Percentiles rank a stretch among this genome's conserved stretches.
These are phyloP conservation scores for Tachina fera DNA, from an alignment of 2,888 invertebrate genomes.

Conservation along the genomic window DNA sequence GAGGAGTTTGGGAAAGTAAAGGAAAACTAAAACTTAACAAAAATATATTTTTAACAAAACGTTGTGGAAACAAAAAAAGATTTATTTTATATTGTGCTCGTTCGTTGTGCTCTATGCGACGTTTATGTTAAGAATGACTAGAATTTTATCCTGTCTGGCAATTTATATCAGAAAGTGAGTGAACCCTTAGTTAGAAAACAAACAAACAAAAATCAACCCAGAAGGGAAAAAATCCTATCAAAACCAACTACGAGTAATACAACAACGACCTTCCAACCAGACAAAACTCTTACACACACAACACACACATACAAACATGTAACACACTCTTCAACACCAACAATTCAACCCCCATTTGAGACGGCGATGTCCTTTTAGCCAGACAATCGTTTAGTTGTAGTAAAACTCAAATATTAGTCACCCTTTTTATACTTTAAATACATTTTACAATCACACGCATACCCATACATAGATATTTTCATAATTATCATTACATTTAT, in stretches of 20 bases:
- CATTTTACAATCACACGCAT: slow-evolving; percentile 32
- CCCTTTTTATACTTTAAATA: slow-evolving; percentile 78
- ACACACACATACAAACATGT: not conserved
- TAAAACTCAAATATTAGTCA: slow-evolving; percentile 79
- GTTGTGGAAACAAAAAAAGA: slow-evolving; percentile 71
- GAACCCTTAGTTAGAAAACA: slow-evolving; percentile 69
- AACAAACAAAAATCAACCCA: slow-evolving; percentile 45
- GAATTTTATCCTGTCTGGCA: slow-evolving; percentile 79
- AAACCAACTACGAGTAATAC: slow-evolving; percentile 67
- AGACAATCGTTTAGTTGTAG: slow-evolving; percentile 63
- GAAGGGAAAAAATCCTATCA: slow-evolving; percentile 68
- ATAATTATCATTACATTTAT: slow-evolving; percentile 63
- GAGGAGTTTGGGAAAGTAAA: slow-evolving; percentile 18
- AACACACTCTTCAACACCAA: slow-evolving; percentile 22
- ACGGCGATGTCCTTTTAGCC: slow-evolving; percentile 81
- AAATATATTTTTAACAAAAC: slow-evolving; percentile 71
- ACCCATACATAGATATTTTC: slow-evolving; percentile 7
- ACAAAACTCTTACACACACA: slow-evolving; percentile 59
- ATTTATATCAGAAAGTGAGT: slow-evolving; percentile 77
- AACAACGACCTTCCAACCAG: slow-evolving; percentile 74
- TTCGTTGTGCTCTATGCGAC: slow-evolving; percentile 78
- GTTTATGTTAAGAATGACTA: slow-evolving; percentile 83
- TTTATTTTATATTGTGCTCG: slow-evolving; percentile 63
- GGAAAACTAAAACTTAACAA: slow-evolving; percentile 71
- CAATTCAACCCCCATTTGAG: slow-evolving; percentile 78